These are phyloP conservation scores for Pedicia rivosa DNA, from an alignment of 2,888 invertebrate genomes.

Conservation along the genomic window DNA sequence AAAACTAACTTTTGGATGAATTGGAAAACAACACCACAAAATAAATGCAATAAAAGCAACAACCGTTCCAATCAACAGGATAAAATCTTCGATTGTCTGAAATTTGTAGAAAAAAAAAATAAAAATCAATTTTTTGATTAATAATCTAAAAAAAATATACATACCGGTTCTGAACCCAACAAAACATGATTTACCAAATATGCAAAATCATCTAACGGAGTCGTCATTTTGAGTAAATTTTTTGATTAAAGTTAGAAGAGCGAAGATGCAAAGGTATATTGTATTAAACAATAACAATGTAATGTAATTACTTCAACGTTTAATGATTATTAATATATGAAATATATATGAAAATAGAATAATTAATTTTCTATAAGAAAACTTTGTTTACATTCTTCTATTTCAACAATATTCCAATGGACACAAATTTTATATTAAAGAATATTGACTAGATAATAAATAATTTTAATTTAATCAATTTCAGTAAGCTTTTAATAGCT, in stretches of 20 bases:
- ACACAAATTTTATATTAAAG: too few species aligned
- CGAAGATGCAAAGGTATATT: too few species aligned
- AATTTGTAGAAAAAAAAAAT: constrained; percentile 12
- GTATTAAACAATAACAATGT: background rate
- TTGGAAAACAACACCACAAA: constrained; percentile 46
- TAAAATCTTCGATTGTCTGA: constrained; percentile 45
- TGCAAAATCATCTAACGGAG: constrained; percentile 42
- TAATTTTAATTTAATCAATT: too few species aligned
- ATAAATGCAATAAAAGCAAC: constrained; percentile 46
- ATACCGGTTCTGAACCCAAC: constrained; percentile 43
- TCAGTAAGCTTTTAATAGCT: too few species aligned
- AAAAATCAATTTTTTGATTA: constrained; percentile 1
- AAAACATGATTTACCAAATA: constrained; percentile 41
- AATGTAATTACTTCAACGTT: background rate
- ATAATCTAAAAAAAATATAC: constrained; percentile 11
- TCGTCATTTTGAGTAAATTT: constrained; percentile 27
- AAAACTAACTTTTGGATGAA: constrained; percentile 31
- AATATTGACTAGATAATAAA: too few species aligned
- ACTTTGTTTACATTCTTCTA: too few species aligned
- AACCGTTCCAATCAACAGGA: constrained; percentile 40
- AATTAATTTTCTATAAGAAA: too few species aligned
- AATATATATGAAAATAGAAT: too few species aligned
- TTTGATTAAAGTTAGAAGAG: too few species aligned
- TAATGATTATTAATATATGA: too few species aligned
- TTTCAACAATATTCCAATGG: too few species aligned